These are phyloP conservation scores for Agrochola macilenta DNA, from an alignment of 2,888 invertebrate genomes.

Conservation along the genomic window DNA sequence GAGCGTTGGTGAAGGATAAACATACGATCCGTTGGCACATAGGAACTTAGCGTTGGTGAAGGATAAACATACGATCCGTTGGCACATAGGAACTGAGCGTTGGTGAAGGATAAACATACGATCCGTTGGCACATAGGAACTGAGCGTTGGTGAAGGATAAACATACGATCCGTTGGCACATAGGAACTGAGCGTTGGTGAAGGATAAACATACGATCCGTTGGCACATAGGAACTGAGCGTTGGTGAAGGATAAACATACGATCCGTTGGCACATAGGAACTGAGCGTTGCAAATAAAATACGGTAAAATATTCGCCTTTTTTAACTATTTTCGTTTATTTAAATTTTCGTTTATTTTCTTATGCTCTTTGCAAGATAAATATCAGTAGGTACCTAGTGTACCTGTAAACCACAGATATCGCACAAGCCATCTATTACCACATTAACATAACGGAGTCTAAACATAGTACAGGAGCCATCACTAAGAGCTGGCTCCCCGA, in stretches of 20 bases:
- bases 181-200: background rate
- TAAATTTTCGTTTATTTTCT: background rate
- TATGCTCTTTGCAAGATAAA: background rate
- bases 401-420: background rate
- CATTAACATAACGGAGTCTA: slow-evolving; percentile 60
- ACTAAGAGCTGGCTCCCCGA: slow-evolving; percentile 26
- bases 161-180: background rate
- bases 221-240: background rate
- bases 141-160: background rate
- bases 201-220: background rate
- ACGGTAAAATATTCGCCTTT: background rate
- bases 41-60: background rate
- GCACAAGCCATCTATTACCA: slow-evolving; percentile 32
- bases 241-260: background rate
- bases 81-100: background rate
- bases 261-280: background rate
- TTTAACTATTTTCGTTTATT: background rate
- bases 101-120: background rate
- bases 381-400: background rate
- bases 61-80: background rate
- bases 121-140: background rate
- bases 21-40: background rate
- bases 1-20: background rate
- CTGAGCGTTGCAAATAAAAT: background rate
- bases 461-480: slow-evolving; percentile 38